A percentile compares a stretch with the other conserved stretches of the same genome.
Evolutionary conservation across 2,888 invertebrate genomes (phyloP).

Genomic region (Drosophila siamana): DNA sequence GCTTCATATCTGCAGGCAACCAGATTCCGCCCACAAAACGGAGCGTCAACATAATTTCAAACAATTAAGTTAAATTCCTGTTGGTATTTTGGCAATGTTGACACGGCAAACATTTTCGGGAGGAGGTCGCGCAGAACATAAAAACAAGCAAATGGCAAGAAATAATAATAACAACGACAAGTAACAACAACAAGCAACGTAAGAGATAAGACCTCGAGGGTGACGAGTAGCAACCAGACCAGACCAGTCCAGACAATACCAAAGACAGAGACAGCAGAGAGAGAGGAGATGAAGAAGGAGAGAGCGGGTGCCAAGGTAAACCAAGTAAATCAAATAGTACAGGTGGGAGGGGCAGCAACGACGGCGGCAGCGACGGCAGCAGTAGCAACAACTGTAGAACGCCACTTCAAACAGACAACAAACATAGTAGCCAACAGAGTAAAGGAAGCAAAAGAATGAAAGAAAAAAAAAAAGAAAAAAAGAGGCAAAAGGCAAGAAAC

Average conservation of each 20-base stretch:
- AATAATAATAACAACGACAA: neutral
- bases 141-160: neutral
- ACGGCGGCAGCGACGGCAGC: too few relatives aligned
- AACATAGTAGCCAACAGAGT: slow-evolving; percentile 21
- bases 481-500: slow-evolving; percentile 65
- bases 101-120: slow-evolving; percentile 48
- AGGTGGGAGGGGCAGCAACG: slow-evolving; percentile 12
- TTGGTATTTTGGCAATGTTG: slow-evolving; percentile 62
- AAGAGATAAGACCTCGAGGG: slow-evolving; percentile 11
- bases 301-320: slow-evolving; percentile 54
- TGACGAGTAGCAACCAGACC: neutral
- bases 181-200: neutral
- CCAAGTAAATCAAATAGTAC: slow-evolving; percentile 66
- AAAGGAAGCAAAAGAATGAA: slow-evolving; percentile 29
- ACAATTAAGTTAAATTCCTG: slow-evolving; percentile 64
- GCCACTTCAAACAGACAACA: slow-evolving; percentile 59
- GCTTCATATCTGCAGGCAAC: neutral
- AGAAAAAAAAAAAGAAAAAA: slow-evolving; percentile 31
- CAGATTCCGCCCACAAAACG: slow-evolving; percentile 4
- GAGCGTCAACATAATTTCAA: slow-evolving; percentile 46
- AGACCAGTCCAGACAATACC: slow-evolving; percentile 11
- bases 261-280: slow-evolving; percentile 2
- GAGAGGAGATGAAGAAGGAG: neutral
- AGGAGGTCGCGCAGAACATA: neutral
- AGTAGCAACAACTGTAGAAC: slow-evolving; percentile 17